Evolutionary conservation across 2,113 vertebrate species (phyloP).

Genomic region (Cyanocitta stelleri): DNA sequence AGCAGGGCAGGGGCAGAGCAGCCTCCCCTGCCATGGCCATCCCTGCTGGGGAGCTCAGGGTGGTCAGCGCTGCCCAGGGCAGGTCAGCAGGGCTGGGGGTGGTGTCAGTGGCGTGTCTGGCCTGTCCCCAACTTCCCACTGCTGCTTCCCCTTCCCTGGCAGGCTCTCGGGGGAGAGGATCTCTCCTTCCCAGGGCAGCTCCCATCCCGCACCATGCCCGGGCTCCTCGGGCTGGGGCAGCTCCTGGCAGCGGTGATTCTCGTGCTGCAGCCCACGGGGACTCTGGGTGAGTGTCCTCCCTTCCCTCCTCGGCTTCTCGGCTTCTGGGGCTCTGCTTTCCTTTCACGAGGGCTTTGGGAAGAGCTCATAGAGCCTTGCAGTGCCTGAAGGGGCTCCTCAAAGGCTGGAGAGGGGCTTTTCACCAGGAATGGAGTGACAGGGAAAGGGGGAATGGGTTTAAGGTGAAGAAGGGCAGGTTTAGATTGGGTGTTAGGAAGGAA

Average conservation of each 20-base stretch:
- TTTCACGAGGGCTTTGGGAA: neutral
- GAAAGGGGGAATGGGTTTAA: neutral
- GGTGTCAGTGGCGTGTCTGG: neutral
- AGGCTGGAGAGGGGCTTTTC: neutral
- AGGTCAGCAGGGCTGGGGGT: neutral
- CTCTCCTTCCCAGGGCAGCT: neutral
- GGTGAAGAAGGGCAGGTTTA: too few relatives aligned
- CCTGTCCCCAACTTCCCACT: neutral
- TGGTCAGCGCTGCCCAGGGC: neutral
- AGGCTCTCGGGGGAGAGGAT: neutral
- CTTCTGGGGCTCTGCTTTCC: neutral
- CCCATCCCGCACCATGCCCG: neutral
- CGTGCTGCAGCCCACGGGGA: neutral
- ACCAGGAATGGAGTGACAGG: neutral
- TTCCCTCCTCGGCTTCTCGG: neutral
- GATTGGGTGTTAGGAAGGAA: neutral
- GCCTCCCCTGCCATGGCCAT: neutral
- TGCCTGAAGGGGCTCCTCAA: neutral
- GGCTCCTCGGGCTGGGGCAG: neutral
- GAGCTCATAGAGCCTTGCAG: fast-evolving
- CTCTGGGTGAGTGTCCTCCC: neutral
- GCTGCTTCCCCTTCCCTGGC: neutral
- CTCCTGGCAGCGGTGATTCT: neutral
- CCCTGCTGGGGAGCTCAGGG: neutral
- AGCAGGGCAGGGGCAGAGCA: neutral